These are phyloP conservation scores for Drosophila repleta DNA, from an alignment of 1,140 invertebrate species.

Conservation along the genomic window DNA sequence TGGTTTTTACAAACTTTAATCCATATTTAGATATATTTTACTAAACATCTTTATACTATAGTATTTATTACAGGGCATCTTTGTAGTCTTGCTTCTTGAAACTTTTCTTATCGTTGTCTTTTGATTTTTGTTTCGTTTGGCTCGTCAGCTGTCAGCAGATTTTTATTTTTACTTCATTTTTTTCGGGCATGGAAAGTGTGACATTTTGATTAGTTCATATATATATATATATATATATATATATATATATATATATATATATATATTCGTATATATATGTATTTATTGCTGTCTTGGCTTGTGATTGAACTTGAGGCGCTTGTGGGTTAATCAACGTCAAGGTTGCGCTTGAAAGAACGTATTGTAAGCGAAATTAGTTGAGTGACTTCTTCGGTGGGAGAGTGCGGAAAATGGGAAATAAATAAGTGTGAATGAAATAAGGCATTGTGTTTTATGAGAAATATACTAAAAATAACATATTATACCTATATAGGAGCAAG, in stretches of 20 bases:
- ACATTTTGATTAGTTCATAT: constrained; percentile 77
- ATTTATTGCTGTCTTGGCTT: constrained; percentile 22
- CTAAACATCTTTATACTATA: too few species aligned
- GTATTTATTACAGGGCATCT: constrained; percentile 9
- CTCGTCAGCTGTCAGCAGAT: constrained; percentile 77
- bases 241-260: constrained; percentile 6
- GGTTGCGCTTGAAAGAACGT: constrained; percentile 50
- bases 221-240: constrained; percentile 25
- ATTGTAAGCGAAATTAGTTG: constrained; percentile 60
- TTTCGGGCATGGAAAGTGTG: constrained; percentile 74
- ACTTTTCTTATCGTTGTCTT: constrained; percentile 26
- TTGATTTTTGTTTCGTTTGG: constrained; percentile 63
- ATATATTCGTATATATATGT: background rate
- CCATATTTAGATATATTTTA: background rate
- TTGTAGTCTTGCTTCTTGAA: background rate
- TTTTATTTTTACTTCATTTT: constrained; percentile 46
- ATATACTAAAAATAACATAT: too few species aligned
- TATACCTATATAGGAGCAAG: too few species aligned
- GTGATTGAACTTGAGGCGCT: constrained; percentile 75
- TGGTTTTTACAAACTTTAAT: background rate
- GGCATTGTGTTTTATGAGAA: background rate
- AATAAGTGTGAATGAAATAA: background rate
- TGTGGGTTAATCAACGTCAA: constrained; percentile 71
- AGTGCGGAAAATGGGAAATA: background rate
- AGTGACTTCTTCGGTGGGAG: constrained; percentile 11